These are phyloP conservation scores for Tenrec ecaudatus DNA, from an alignment of 2,113 vertebrate species.

Conservation along the genomic window DNA sequence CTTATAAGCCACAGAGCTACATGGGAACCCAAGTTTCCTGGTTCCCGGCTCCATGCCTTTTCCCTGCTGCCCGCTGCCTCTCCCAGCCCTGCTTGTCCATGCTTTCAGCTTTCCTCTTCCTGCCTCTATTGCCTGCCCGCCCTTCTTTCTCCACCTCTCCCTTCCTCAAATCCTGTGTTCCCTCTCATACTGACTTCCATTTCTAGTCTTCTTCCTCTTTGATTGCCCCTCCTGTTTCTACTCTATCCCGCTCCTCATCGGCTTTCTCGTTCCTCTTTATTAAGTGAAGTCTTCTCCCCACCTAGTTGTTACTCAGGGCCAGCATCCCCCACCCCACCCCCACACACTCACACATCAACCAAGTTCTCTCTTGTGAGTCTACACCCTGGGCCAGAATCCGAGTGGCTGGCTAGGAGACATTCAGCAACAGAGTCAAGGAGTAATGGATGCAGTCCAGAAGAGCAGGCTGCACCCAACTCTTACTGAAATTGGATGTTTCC, in stretches of 20 bases:
- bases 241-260: not conserved
- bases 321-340: not conserved
- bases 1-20: no score
- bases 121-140: not conserved
- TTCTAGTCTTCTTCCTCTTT: no score
- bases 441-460: not conserved
- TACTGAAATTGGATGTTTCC: not conserved
- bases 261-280: not conserved
- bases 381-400: not conserved
- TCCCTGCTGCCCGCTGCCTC: not conserved
- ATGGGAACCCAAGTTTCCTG: fast-evolving
- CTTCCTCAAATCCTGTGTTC: not conserved
- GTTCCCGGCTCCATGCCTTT: not conserved
- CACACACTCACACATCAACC: not conserved
- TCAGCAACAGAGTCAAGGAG: slow-evolving; percentile 9
- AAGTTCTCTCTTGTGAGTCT: slow-evolving; percentile 23
- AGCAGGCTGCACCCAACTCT: not conserved
- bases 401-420: not conserved
- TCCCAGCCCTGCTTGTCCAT: not conserved
- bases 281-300: not conserved
- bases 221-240: not conserved
- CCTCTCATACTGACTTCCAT: not conserved
- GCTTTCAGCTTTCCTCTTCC: not conserved
- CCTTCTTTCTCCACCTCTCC: not conserved
- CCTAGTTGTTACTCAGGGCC: not conserved